These are phyloP conservation scores for Lamellibrachia luymesi DNA, from an alignment of 1,140 invertebrate genomes.

Conservation along the genomic window DNA sequence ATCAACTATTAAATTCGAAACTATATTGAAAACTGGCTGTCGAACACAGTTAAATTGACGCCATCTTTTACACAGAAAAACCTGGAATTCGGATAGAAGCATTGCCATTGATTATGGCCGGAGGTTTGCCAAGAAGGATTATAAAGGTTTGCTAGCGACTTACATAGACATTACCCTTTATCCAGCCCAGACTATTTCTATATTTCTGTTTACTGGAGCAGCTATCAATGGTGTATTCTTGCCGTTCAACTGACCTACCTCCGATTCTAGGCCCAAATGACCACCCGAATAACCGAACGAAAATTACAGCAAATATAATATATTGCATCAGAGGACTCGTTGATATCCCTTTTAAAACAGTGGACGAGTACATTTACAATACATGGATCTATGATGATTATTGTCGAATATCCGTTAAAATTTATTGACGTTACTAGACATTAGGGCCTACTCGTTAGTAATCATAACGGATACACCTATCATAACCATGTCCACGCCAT, in stretches of 20 bases:
- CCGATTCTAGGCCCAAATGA: too few species aligned
- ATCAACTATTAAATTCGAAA: neutral
- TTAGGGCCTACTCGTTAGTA: too few species aligned
- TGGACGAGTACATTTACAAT: neutral
- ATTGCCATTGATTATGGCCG: neutral
- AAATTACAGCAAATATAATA: neutral
- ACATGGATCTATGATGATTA: neutral
- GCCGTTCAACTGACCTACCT: neutral
- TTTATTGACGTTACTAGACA: neutral
- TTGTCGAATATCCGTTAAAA: neutral
- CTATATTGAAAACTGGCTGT: neutral
- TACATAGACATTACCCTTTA: neutral
- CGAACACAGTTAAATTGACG: neutral
- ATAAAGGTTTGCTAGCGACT: neutral
- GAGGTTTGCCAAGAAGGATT: neutral
- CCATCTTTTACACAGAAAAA: neutral
- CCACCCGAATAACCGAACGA: neutral
- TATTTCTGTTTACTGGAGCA: neutral
- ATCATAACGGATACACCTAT: too few species aligned
- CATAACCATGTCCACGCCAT: too few species aligned
- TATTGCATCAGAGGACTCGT: neutral
- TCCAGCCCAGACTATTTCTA: neutral
- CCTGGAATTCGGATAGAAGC: conserved; percentile 3
- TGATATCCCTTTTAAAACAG: neutral
- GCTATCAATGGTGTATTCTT: neutral